A percentile compares a stretch with the other conserved stretches of the same genome.
Conservation (phyloP, 2,797 vertebrate species). For the Argentina silus region DNA sequence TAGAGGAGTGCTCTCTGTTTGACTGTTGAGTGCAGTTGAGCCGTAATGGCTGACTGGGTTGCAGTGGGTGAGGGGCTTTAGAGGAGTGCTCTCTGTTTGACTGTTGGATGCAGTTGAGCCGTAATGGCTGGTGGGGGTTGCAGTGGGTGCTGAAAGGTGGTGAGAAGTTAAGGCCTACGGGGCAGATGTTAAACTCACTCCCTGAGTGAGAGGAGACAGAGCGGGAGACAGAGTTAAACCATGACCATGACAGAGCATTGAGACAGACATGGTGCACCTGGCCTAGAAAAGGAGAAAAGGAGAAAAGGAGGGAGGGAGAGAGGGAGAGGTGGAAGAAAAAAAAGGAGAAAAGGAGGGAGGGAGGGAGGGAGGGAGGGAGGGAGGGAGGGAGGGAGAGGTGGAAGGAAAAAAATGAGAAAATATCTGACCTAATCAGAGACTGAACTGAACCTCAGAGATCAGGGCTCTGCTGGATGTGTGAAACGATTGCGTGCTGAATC, state of each 20-base stretch:
- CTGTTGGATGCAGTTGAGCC: conserved; percentile 16
- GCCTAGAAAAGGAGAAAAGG: background rate
- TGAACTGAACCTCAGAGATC: conserved; percentile 24
- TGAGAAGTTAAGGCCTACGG: conserved; percentile 46
- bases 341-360: conserved; percentile 6
- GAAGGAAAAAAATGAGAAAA: conserved; percentile 1
- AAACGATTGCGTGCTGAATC: conserved; percentile 35
- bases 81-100: conserved; percentile 16
- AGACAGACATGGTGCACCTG: conserved; percentile 40
- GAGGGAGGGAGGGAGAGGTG: background rate
- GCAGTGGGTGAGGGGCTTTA: conserved; percentile 19
- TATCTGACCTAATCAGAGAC: conserved; percentile 35
- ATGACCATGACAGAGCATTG: conserved; percentile 14
- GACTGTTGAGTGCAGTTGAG: conserved; percentile 6
- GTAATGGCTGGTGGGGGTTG: background rate
- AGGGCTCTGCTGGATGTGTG: conserved; percentile 34
- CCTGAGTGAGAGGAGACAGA: conserved; percentile 64
- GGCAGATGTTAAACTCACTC: conserved; percentile 70
- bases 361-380: conserved; percentile 9
- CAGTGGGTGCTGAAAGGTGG: conserved; percentile 55
- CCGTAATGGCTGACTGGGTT: background rate
- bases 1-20: conserved; percentile 23
- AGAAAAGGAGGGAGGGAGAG: background rate
- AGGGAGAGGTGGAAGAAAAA: background rate
- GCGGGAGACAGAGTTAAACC: conserved; percentile 50